phyloP scores from a whole-genome alignment of 2,797 vertebrate species.

The Crenuchus spilurus region DNA sequence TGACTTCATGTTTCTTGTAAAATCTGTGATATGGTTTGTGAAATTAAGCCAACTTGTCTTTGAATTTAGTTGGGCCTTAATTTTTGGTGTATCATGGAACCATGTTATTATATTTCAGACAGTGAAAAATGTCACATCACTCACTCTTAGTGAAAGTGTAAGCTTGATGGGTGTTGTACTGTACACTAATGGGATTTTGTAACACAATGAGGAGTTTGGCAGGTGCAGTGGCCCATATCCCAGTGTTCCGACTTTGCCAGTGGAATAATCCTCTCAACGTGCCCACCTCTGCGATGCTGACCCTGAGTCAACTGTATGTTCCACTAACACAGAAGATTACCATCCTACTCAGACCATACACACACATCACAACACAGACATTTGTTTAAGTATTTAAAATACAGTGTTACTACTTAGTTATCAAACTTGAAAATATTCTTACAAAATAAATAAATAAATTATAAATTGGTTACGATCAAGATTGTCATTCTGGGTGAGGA shows the following conservation, averaged over 20 bases:
- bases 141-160: not conserved
- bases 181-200: not conserved
- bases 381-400: not conserved
- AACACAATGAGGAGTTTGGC: not conserved
- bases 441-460: too few relatives aligned
- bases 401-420: too few relatives aligned
- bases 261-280: conserved; percentile 2
- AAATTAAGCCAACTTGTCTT: too few relatives aligned
- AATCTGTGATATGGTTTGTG: too few relatives aligned
- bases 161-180: too few relatives aligned
- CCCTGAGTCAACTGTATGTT: not conserved
- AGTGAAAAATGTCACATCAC: not conserved
- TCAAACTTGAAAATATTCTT: too few relatives aligned
- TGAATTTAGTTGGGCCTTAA: too few relatives aligned
- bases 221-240: not conserved
- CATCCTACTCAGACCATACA: not conserved
- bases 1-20: too few relatives aligned
- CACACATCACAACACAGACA: not conserved
- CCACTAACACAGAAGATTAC: conserved; percentile 1
- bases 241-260: not conserved
- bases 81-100: too few relatives aligned
- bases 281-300: conserved; percentile 1
- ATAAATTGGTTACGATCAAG: too few relatives aligned
- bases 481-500: too few relatives aligned
- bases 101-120: too few relatives aligned